phyloP scores from a whole-genome alignment of 92 coral and sea anemone species.

The Umimayanthus kanabou region DNA sequence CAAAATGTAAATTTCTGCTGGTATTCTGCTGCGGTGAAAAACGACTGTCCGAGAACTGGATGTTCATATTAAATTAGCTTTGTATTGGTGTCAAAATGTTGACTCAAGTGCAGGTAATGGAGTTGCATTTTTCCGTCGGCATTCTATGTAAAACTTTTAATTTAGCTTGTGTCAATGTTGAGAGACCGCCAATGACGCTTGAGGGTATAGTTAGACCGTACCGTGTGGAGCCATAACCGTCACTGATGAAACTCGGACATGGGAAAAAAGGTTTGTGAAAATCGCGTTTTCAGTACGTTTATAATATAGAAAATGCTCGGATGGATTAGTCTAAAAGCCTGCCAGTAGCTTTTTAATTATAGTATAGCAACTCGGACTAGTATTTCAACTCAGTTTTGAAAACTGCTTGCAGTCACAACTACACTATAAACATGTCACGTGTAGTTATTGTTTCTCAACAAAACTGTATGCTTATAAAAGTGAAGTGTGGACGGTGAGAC shows the following conservation, averaged over 20 bases:
- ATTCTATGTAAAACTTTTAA: background rate
- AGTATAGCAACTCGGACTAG: background rate
- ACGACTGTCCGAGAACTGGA: background rate
- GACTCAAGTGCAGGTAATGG: background rate
- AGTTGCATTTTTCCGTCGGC: background rate
- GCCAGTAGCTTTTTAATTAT: background rate
- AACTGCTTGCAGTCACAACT: background rate
- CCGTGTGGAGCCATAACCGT: background rate
- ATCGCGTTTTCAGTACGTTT: too few relatives aligned
- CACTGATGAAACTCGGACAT: background rate
- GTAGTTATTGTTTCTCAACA: background rate
- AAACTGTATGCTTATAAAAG: background rate
- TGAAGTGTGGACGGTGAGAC: too few relatives aligned
- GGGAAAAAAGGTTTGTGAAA: background rate
- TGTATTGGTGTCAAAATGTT: conserved; percentile 32
- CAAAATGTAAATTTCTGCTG: conserved; percentile 50
- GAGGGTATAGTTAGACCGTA: background rate
- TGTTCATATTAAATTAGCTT: background rate
- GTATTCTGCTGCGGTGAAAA: background rate
- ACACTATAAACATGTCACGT: background rate
- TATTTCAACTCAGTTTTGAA: background rate
- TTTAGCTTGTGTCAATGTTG: background rate
- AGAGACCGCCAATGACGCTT: background rate
- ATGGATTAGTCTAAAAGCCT: background rate
- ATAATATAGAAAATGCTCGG: background rate